These are phyloP conservation scores for Perizoma affinitatum DNA, from an alignment of 2,888 invertebrate genomes.

Conservation along the genomic window DNA sequence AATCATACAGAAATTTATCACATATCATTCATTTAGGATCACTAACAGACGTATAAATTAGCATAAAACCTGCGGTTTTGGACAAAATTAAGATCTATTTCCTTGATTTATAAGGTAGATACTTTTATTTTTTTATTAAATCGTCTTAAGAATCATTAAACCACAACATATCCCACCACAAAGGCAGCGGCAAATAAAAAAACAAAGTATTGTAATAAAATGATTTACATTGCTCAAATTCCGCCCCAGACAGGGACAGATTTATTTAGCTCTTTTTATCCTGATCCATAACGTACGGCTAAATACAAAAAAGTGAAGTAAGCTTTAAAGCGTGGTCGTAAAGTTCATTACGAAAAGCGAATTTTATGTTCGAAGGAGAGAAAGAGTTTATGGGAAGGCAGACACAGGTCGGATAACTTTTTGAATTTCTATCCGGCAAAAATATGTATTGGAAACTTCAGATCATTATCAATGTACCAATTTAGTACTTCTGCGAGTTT, in stretches of 20 bases:
- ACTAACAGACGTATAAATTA: too few relatives aligned
- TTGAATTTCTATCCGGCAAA: constrained; percentile 1
- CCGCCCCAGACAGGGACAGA: constrained; percentile 74
- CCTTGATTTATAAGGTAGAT: too few relatives aligned
- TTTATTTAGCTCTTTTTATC: constrained; percentile 76
- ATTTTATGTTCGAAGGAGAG: constrained; percentile 68
- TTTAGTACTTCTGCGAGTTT: too few relatives aligned
- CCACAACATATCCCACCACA: constrained; percentile 65
- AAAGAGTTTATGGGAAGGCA: constrained; percentile 59
- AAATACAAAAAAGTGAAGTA: constrained; percentile 63
- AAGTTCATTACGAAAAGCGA: constrained; percentile 62
- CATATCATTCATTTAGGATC: too few relatives aligned
- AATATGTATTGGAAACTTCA: background rate
- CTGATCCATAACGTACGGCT: constrained; percentile 79
- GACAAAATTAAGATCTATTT: too few relatives aligned
- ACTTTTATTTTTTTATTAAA: too few relatives aligned
- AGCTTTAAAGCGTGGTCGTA: constrained; percentile 59
- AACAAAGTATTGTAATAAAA: constrained; percentile 77
- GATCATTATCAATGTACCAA: background rate
- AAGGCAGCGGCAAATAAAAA: constrained; percentile 71
- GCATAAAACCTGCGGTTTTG: too few relatives aligned
- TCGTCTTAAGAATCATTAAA: constrained; percentile 51
- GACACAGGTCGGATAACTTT: constrained; percentile 30
- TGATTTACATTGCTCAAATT: constrained; percentile 82
- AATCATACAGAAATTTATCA: too few relatives aligned